Conservation (phyloP, 2,113 vertebrate species). For the Suricata suricatta region DNA sequence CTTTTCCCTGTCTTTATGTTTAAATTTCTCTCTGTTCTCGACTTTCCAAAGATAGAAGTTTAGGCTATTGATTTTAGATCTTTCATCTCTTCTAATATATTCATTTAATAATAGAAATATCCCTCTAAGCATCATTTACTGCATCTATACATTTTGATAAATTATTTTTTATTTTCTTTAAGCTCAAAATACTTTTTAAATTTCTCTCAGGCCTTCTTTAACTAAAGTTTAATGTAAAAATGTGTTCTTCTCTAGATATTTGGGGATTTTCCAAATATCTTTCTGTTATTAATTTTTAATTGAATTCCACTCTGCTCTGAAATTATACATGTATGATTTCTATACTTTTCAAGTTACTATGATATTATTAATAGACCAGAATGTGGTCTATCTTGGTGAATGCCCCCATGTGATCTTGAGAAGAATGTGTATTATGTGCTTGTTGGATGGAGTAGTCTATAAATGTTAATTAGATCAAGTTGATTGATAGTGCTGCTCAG, state of each 20-base stretch:
- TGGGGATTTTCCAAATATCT: neutral
- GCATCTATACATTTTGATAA: neutral
- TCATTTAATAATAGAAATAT: neutral
- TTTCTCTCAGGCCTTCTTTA: neutral
- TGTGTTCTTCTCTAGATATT: neutral
- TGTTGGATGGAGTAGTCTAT: neutral
- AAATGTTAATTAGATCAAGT: constrained; percentile 39
- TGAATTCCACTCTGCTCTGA: neutral
- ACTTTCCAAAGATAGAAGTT: neutral
- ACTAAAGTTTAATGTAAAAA: neutral
- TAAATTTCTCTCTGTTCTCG: neutral
- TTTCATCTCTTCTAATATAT: neutral
- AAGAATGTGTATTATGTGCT: neutral
- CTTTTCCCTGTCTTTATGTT: neutral
- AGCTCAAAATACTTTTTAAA: neutral
- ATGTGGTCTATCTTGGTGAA: neutral
- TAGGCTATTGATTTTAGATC: neutral
- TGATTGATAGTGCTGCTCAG: constrained; percentile 18
- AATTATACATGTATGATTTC: neutral
- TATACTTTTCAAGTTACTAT: neutral
- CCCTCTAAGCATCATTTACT: neutral
- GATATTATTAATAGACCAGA: neutral
- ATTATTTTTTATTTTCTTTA: neutral
- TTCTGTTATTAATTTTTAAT: neutral
- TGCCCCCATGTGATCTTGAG: neutral